A percentile compares a stretch with the other conserved stretches of the same genome.
phyloP scores from a whole-genome alignment of 2,888 invertebrate genomes.

The Chaetogeoica ovagalla region DNA sequence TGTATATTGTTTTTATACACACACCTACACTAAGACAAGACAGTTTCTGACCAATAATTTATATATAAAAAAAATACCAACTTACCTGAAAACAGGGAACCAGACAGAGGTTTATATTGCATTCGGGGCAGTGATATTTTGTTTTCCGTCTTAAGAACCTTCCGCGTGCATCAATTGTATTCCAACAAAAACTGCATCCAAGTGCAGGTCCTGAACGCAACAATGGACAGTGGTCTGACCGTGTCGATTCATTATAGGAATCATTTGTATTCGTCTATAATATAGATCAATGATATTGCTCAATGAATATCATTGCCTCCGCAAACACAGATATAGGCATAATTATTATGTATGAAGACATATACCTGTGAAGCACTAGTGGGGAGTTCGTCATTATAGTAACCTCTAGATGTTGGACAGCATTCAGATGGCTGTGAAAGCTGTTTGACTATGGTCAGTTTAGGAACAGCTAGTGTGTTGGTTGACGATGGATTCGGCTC shows the following conservation, averaged over 20 bases:
- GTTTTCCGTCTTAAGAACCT: slow-evolving; percentile 82
- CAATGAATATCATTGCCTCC: not conserved
- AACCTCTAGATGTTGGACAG: slow-evolving; percentile 6
- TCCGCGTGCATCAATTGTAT: slow-evolving; percentile 81
- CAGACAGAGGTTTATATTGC: slow-evolving; percentile 84
- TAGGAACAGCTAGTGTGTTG: slow-evolving; percentile 59
- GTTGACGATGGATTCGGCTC: slow-evolving; percentile 67
- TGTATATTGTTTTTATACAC: too few species aligned
- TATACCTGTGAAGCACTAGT: slow-evolving; percentile 27
- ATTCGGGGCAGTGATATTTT: slow-evolving; percentile 87
- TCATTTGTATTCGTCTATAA: slow-evolving; percentile 23
- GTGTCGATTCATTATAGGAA: slow-evolving; percentile 56
- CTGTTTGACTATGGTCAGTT: slow-evolving; percentile 49
- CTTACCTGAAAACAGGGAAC: slow-evolving; percentile 81
- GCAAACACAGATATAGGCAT: not conserved
- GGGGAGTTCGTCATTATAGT: slow-evolving; percentile 20
- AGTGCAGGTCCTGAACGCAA: slow-evolving; percentile 81
- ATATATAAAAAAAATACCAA: not conserved
- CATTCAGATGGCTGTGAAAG: slow-evolving; percentile 40
- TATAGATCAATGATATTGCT: not conserved
- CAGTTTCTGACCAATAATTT: not conserved
- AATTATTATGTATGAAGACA: not conserved
- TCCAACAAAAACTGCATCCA: slow-evolving; percentile 89
- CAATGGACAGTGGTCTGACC: slow-evolving; percentile 82
- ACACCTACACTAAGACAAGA: too few species aligned